These are phyloP conservation scores for Pipistrellus kuhlii DNA, from an alignment of 2,797 vertebrate species.

Conservation along the genomic window DNA sequence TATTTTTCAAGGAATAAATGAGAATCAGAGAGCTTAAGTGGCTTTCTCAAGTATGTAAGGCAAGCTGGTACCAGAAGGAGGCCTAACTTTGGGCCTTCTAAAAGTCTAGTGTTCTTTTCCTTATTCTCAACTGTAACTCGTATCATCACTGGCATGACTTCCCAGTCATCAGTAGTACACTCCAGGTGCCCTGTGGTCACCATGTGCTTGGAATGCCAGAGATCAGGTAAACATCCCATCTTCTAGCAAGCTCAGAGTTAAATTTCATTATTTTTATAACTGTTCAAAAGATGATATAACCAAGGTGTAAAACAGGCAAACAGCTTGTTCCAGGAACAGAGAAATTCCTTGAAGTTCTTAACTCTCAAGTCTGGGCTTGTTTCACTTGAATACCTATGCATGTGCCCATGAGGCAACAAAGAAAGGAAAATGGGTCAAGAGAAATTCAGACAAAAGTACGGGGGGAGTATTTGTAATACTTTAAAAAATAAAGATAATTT, in stretches of 20 bases:
- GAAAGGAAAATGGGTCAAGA: constrained; percentile 66
- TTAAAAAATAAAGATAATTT: too few species aligned
- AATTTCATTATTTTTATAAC: constrained; percentile 40
- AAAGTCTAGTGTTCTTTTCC: neutral
- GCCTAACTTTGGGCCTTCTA: constrained; percentile 37
- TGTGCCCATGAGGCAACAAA: constrained; percentile 65
- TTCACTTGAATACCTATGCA: constrained; percentile 66
- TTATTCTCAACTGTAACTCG: constrained; percentile 4
- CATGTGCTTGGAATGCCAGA: neutral
- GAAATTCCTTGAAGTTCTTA: constrained; percentile 77
- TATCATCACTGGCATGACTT: constrained; percentile 28
- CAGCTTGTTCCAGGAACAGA: constrained; percentile 63
- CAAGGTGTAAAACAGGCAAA: constrained; percentile 65
- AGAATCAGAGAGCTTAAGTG: neutral
- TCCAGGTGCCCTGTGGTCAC: neutral
- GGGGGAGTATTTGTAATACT: too few species aligned
- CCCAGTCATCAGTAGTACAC: neutral
- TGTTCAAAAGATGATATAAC: constrained; percentile 57
- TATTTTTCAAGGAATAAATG: constrained; percentile 51
- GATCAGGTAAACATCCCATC: constrained; percentile 12
- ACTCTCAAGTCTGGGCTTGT: constrained; percentile 77
- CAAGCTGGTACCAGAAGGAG: constrained; percentile 33
- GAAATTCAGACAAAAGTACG: constrained; percentile 59
- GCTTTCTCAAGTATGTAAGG: neutral
- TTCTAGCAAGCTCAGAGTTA: constrained; percentile 48